These are phyloP conservation scores for Idris sp. DNA, from an alignment of 1,140 invertebrate species.

Conservation along the genomic window DNA sequence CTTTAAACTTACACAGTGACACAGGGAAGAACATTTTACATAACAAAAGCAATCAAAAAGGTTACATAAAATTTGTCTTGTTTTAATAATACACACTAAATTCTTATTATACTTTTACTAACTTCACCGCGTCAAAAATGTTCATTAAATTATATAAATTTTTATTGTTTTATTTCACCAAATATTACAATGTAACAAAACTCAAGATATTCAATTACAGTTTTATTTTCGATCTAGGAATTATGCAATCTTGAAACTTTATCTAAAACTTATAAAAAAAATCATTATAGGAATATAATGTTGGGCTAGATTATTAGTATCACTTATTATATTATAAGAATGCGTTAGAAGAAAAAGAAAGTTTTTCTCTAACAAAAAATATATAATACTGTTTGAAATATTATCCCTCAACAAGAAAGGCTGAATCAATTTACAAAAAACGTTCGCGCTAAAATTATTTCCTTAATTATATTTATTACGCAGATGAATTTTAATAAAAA, in stretches of 20 bases:
- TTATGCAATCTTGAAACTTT: slow-evolving; percentile 31
- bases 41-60: slow-evolving; percentile 4
- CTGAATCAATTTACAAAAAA: not conserved
- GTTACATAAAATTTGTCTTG: slow-evolving; percentile 5
- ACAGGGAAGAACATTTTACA: too few species aligned
- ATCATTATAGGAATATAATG: slow-evolving; percentile 20
- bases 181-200: slow-evolving; percentile 6
- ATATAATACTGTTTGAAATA: not conserved
- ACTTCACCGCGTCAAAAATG: slow-evolving; percentile 9
- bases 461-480: too few species aligned
- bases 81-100: slow-evolving; percentile 6
- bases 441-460: too few species aligned
- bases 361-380: too few species aligned
- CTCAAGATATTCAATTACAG: slow-evolving; percentile 25
- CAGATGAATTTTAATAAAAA: too few species aligned
- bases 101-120: not conserved
- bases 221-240: slow-evolving; percentile 14
- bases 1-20: too few species aligned
- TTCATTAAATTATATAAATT: slow-evolving; percentile 22
- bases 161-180: slow-evolving; percentile 26
- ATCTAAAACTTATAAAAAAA: slow-evolving; percentile 24
- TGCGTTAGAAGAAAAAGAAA: slow-evolving; percentile 15
- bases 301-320: slow-evolving; percentile 19
- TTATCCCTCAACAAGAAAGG: not conserved
- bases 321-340: slow-evolving; percentile 12